Evolutionary conservation across 1,140 invertebrate genomes (phyloP).

Genomic region (Idris sp.): DNA sequence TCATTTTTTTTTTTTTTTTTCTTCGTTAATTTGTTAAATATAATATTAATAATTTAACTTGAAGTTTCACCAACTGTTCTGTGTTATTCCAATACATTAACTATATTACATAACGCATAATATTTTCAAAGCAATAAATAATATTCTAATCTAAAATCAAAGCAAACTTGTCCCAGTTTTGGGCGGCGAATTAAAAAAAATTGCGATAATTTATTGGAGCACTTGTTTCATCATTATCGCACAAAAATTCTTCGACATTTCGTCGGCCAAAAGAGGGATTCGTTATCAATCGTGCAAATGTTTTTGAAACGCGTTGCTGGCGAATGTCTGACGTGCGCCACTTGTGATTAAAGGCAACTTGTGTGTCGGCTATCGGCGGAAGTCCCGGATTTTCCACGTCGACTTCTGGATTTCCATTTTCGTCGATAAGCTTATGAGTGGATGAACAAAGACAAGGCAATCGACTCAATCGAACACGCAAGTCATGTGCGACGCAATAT

Average conservation of each 20-base stretch:
- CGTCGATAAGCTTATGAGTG: conserved; percentile 42
- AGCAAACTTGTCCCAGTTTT: conserved; percentile 55
- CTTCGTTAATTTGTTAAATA: too few species aligned
- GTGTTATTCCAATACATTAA: conserved; percentile 13
- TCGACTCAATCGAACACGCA: conserved; percentile 37
- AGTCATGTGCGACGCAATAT: conserved; percentile 51
- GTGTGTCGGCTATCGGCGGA: neutral
- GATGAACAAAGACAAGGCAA: conserved; percentile 55
- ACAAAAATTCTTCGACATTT: conserved; percentile 33
- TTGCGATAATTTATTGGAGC: conserved; percentile 44
- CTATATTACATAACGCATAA: conserved; percentile 30
- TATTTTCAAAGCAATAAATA: conserved; percentile 41
- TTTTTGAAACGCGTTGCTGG: conserved; percentile 32
- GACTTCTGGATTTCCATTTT: conserved; percentile 41
- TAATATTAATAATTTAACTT: too few species aligned
- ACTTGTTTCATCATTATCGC: conserved; percentile 20
- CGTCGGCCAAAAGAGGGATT: conserved; percentile 17
- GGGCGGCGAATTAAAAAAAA: conserved; percentile 11
- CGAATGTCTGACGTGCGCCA: conserved; percentile 24
- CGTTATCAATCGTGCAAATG: conserved; percentile 46
- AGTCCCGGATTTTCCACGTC: conserved; percentile 11
- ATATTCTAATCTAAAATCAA: conserved; percentile 50
- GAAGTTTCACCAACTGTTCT: conserved; percentile 13
- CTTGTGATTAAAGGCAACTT: conserved; percentile 42
- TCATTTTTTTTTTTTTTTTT: too few species aligned